These are phyloP conservation scores for Ichneumon xanthorius DNA, from an alignment of 2,888 invertebrate species.

Conservation along the genomic window DNA sequence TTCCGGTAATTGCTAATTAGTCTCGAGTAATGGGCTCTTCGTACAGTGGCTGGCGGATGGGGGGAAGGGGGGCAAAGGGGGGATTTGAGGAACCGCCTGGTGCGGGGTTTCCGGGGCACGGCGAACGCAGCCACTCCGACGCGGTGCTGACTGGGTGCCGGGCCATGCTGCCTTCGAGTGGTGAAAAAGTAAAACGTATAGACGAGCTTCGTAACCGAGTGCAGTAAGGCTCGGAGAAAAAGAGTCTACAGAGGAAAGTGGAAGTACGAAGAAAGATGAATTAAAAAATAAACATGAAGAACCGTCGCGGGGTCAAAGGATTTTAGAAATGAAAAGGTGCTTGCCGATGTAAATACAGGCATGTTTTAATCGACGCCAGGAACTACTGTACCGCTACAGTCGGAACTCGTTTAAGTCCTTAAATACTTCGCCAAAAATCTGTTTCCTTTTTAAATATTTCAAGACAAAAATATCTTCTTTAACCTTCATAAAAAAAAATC, in stretches of 20 bases:
- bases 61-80: background rate
- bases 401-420: slow-evolving; percentile 3
- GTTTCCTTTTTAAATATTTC: background rate
- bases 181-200: slow-evolving; percentile 37
- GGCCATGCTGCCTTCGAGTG: slow-evolving; percentile 26
- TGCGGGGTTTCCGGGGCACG: slow-evolving; percentile 26
- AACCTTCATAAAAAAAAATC: too few relatives aligned
- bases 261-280: slow-evolving; percentile 12
- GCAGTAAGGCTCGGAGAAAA: slow-evolving; percentile 2
- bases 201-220: slow-evolving; percentile 9
- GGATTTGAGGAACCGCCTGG: slow-evolving; percentile 36
- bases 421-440: background rate
- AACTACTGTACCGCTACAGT: background rate
- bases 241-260: slow-evolving; percentile 8
- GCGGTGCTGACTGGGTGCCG: slow-evolving; percentile 17
- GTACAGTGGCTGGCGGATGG: background rate
- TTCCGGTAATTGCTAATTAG: slow-evolving; percentile 67
- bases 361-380: slow-evolving; percentile 16
- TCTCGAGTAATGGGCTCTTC: slow-evolving; percentile 51
- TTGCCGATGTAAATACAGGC: slow-evolving; percentile 20
- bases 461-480: too few relatives aligned
- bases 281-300: slow-evolving; percentile 3
- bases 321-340: slow-evolving; percentile 35
- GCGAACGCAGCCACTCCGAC: slow-evolving; percentile 19
- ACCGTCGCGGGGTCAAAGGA: slow-evolving; percentile 23